phyloP scores from a whole-genome alignment of 2,113 vertebrate genomes.

The Eretmochelys imbricata region DNA sequence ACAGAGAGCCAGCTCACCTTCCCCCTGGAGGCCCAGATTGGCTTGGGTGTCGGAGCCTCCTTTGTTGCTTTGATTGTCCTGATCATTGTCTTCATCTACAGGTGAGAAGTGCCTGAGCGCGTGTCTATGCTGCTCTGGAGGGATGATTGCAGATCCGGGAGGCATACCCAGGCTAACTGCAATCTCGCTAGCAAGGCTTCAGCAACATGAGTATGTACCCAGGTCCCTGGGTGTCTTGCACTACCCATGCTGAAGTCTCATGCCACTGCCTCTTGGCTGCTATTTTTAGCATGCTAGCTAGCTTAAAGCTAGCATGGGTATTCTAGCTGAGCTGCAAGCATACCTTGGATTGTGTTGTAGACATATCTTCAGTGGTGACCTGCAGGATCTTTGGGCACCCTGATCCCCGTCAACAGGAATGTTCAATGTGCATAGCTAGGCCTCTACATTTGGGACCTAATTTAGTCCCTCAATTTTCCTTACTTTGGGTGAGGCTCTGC shows the following conservation, averaged over 20 bases:
- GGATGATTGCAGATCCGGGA: too few species aligned
- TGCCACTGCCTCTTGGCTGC: not conserved
- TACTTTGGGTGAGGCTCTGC: constrained; percentile 19
- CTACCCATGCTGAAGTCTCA: not conserved
- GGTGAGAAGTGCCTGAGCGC: constrained; percentile 74
- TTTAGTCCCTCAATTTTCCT: not conserved
- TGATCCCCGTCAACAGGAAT: accelerated
- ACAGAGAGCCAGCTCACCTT: constrained; percentile 90
- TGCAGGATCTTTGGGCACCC: not conserved
- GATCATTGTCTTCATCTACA: constrained; percentile 97
- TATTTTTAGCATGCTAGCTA: too few species aligned
- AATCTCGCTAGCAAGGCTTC: not conserved
- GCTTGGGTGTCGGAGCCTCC: constrained; percentile 91
- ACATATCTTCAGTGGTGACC: not conserved
- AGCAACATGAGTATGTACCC: not conserved
- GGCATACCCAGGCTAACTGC: not conserved
- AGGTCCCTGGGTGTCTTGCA: not conserved
- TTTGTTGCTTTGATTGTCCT: constrained; percentile 94
- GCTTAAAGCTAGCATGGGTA: not conserved
- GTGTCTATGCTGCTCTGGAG: not conserved
- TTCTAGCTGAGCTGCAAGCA: not conserved
- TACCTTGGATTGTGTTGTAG: not conserved
- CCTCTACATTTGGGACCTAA: accelerated
- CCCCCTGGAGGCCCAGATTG: constrained; percentile 94
- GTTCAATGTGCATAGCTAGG: not conserved